Base-by-base conservation (phyloP, 1,140 invertebrate genomes). In the Trichonephila inaurata region DNA sequence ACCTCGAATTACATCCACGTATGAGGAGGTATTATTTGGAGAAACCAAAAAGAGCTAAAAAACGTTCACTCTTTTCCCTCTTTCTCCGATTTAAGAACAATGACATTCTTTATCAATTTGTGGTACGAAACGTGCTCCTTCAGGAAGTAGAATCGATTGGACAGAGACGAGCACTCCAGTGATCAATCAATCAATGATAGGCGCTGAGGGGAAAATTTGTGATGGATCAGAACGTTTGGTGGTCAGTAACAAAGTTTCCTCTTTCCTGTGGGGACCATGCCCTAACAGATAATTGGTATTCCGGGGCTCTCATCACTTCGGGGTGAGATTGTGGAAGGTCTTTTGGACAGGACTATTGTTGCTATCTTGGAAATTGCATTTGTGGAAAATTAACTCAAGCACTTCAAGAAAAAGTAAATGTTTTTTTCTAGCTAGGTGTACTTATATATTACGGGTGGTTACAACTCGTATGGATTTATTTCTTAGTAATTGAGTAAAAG, bases 161-260 rank as follows among this genome's bases (percentile, higher is more conserved):
- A 82, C n/a, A 77, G 64, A 77, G 44, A 62, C 64, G 58, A 87
- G 89, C 62, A 44, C 44, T 91, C 89, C 58, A 24, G 89, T 91
- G 60, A 82, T 91, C 89, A 82, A 91, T 91, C 89, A 81, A 91
- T 91, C 89, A 83, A 91, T 91, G 89, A 91, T 91, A 91, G 89
- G 89, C 77, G 44, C 89, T 82, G 89, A 91, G 89, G 72, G 72
- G 72, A 44, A 64, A 91, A 91, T 91, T 81, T 91, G 72, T 91
- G 77, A 91, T 91, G 89, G 77, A 44, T 69, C 77, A 51, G 60
- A 72, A 40, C 10, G 66, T 18, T 89, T 62, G 51, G 58, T 61
- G 89, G 89, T 91, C 88, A 89, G 77, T 89, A 89, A 89, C 64
- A 24, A 66, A 66, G 66, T 85, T 85, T 85, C 83, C 51, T 60